Percentiles rank a stretch among this genome's conserved stretches.
Evolutionary conservation across 2,113 vertebrate genomes (phyloP).

Genomic region (Centropus bengalensis): DNA sequence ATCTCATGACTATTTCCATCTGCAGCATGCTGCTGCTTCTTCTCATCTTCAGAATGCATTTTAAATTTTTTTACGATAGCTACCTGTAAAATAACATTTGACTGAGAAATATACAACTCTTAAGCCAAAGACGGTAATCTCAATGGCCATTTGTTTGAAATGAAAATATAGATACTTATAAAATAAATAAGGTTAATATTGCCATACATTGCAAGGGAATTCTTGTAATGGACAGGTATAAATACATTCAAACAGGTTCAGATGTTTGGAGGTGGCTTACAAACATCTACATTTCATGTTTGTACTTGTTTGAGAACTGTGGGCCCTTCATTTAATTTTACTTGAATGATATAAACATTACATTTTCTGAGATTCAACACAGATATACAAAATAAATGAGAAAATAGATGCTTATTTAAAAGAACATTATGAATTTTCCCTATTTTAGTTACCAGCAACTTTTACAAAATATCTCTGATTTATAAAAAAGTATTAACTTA

Average conservation of each 20-base stretch:
- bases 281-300: neutral
- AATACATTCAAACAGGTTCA: neutral
- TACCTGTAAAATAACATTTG: constrained; percentile 3
- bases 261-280: neutral
- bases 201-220: neutral
- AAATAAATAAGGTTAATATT: neutral
- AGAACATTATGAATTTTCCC: neutral
- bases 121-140: neutral
- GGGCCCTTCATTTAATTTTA: neutral
- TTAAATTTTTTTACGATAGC: neutral
- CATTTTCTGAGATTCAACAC: neutral
- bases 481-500: neutral
- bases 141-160: neutral
- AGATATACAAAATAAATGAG: neutral
- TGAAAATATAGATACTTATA: neutral
- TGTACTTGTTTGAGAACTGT: neutral
- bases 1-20: neutral
- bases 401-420: neutral
- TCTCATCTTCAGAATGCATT: constrained; percentile 34
- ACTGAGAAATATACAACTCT: neutral
- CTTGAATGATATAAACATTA: neutral
- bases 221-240: neutral
- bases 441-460: neutral
- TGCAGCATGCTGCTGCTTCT: neutral
- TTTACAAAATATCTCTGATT: neutral